phyloP scores from a whole-genome alignment of 1,140 invertebrate species.

The Scylla paramamosain region DNA sequence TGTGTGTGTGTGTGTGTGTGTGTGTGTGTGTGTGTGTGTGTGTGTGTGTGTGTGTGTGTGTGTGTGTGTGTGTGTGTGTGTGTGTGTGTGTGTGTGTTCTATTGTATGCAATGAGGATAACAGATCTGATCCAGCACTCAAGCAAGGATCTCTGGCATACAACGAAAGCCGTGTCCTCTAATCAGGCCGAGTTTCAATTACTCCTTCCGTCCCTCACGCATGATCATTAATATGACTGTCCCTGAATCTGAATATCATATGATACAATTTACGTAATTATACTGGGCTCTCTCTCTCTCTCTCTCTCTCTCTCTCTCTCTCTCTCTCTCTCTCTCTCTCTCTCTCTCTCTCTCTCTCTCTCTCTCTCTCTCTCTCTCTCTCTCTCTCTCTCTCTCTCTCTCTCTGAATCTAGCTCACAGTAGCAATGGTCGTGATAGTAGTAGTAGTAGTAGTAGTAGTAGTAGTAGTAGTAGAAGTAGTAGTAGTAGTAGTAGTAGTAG shows the following conservation, averaged over 20 bases:
- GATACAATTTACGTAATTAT: no score
- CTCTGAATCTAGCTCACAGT: not conserved
- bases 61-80: slow-evolving; percentile 29
- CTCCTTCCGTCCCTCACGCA: not conserved
- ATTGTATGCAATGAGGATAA: not conserved
- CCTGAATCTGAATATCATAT: not conserved
- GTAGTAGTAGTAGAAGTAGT: not conserved
- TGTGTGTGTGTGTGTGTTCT: slow-evolving; percentile 21
- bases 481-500: not conserved
- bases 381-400: no score
- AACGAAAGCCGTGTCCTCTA: not conserved
- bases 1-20: slow-evolving; percentile 11
- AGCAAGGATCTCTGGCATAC: not conserved
- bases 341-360: no score
- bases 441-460: not conserved
- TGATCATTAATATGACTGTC: not conserved
- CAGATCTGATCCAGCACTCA: not conserved
- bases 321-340: no score
- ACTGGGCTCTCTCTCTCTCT: no score
- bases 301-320: no score
- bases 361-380: no score
- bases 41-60: slow-evolving; percentile 29
- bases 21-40: slow-evolving; percentile 29
- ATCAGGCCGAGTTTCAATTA: not conserved
- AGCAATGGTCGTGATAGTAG: not conserved